Percentiles rank a stretch among this genome's conserved stretches.
These are phyloP conservation scores for Drosophila robusta DNA, from an alignment of 2,888 invertebrate species.

Conservation along the genomic window DNA sequence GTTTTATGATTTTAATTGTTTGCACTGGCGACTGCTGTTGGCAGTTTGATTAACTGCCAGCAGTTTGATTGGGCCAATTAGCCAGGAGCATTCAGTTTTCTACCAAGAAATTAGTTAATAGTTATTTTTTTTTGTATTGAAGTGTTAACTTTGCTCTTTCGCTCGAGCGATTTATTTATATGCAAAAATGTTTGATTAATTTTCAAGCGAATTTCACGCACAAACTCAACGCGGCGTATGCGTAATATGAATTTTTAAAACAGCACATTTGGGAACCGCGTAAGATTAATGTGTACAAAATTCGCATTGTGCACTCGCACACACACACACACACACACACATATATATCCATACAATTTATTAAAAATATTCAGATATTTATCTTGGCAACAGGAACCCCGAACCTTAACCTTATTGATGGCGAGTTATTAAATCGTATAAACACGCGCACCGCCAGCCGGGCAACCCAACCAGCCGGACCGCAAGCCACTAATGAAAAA, in stretches of 20 bases:
- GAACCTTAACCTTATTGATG: constrained; percentile 53
- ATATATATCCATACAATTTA: constrained; percentile 6
- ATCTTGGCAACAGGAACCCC: constrained; percentile 35
- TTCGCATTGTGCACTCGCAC: constrained; percentile 16
- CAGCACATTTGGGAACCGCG: constrained; percentile 40
- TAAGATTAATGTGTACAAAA: constrained; percentile 59
- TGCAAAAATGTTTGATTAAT: constrained; percentile 2
- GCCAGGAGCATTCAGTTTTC: constrained; percentile 32
- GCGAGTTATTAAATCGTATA: constrained; percentile 63
- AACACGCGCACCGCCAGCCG: constrained; percentile 28
- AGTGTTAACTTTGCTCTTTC: background rate
- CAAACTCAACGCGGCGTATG: constrained; percentile 50
- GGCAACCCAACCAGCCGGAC: constrained; percentile 21
- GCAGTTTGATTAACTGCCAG: constrained; percentile 68
- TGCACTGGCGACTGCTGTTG: constrained; percentile 40
- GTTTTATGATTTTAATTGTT: constrained; percentile 71
- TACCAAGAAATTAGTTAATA: constrained; percentile 23
- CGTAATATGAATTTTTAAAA: constrained; percentile 44
- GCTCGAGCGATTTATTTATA: background rate
- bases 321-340: constrained; percentile 12
- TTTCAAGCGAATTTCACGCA: background rate
- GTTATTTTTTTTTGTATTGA: constrained; percentile 2
- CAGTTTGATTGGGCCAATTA: constrained; percentile 56
- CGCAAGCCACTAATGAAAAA: constrained; percentile 69
- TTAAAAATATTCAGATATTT: constrained; percentile 43